Evolutionary conservation across 1,140 invertebrate genomes (phyloP).

Genomic region (Diorhabda sublineata): DNA sequence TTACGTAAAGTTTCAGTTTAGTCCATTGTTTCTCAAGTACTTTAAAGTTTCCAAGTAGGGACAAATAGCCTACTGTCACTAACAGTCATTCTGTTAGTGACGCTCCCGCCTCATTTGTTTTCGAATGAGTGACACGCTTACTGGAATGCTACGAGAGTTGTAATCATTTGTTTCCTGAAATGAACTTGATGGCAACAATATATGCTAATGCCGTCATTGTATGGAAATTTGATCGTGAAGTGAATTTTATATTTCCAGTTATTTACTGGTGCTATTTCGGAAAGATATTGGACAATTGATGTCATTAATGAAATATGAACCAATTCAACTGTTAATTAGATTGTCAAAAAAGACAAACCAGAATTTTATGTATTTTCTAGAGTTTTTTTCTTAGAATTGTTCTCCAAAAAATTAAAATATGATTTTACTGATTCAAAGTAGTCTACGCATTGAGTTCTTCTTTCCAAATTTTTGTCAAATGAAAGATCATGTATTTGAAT

Average conservation of each 20-base stretch:
- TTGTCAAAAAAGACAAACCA: too few species aligned
- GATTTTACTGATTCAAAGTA: too few species aligned
- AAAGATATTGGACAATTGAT: too few species aligned
- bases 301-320: too few species aligned
- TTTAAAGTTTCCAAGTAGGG: slow-evolving; percentile 2
- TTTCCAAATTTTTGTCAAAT: too few species aligned
- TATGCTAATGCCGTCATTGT: background rate
- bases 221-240: background rate
- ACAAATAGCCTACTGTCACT: background rate
- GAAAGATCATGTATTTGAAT: too few species aligned
- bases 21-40: background rate
- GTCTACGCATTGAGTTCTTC: too few species aligned
- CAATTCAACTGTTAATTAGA: too few species aligned
- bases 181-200: slow-evolving; percentile 2
- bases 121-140: background rate
- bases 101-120: background rate
- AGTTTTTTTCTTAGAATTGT: too few species aligned
- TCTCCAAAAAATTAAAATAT: too few species aligned
- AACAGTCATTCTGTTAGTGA: background rate
- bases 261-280: too few species aligned
- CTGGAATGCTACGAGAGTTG: slow-evolving; percentile 1
- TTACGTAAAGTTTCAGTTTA: slow-evolving; percentile 1
- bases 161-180: slow-evolving; percentile 3
- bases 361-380: too few species aligned
- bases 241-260: background rate